Evolutionary conservation across 2,113 vertebrate species (phyloP).

Genomic region (Xiphias gladius): DNA sequence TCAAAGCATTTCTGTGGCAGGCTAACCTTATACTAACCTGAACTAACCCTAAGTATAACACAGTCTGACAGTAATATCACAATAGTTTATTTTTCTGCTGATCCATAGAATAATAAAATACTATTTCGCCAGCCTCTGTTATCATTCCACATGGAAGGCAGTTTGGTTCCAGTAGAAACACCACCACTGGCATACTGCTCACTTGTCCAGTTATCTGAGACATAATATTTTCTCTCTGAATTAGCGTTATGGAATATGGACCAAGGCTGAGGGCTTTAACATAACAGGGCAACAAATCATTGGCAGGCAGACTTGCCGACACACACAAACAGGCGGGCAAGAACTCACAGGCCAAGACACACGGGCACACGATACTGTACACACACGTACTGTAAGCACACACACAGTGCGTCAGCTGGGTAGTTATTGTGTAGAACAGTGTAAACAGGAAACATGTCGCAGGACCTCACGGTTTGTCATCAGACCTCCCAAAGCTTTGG

Average conservation of each 20-base stretch:
- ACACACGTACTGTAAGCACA: slow-evolving; percentile 49
- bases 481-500: slow-evolving; percentile 66
- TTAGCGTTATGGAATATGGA: slow-evolving; percentile 50
- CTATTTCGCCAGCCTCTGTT: slow-evolving; percentile 49
- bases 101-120: slow-evolving; percentile 66
- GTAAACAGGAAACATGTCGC: slow-evolving; percentile 78
- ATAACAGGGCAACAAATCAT: slow-evolving; percentile 61
- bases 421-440: slow-evolving; percentile 67
- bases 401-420: slow-evolving; percentile 62
- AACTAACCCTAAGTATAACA: slow-evolving; percentile 31
- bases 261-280: slow-evolving; percentile 20
- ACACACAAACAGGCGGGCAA: slow-evolving; percentile 41
- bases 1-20: slow-evolving; percentile 31
- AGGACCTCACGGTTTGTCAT: slow-evolving; percentile 66
- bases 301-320: slow-evolving; percentile 30
- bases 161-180: slow-evolving; percentile 64
- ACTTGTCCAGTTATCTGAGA: slow-evolving; percentile 50
- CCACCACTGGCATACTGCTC: slow-evolving; percentile 37
- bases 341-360: slow-evolving; percentile 47
- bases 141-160: slow-evolving; percentile 53
- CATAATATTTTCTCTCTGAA: slow-evolving; percentile 69
- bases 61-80: slow-evolving; percentile 54
- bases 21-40: slow-evolving; percentile 32
- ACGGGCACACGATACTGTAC: slow-evolving; percentile 42
- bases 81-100: slow-evolving; percentile 62